Conservation (phyloP, 1,140 invertebrate species). For the Apis florea region DNA sequence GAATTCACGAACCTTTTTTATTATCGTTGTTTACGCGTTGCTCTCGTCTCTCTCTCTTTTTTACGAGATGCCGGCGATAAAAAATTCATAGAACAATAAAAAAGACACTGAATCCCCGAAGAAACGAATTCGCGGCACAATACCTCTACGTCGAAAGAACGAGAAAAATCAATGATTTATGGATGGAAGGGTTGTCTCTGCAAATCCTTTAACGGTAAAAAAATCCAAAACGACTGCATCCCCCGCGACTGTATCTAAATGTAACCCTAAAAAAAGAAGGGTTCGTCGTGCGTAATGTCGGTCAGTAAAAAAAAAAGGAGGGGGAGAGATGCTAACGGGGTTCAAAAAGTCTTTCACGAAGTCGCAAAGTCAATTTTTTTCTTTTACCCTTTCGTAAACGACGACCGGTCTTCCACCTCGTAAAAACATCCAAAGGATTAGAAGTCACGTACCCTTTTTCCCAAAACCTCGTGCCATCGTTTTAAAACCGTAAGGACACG, state of each 20-base stretch:
- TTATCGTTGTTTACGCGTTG: background rate
- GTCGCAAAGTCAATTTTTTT: slow-evolving; percentile 58
- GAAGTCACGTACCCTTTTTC: slow-evolving; percentile 1
- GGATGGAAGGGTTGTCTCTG: slow-evolving; percentile 1
- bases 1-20: background rate
- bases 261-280: slow-evolving; percentile 25
- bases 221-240: background rate
- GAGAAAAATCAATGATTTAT: slow-evolving; percentile 27
- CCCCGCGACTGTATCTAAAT: background rate
- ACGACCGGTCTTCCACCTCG: slow-evolving; percentile 19
- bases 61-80: background rate
- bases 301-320: background rate
- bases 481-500: background rate
- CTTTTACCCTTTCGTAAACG: slow-evolving; percentile 21
- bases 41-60: background rate
- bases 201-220: slow-evolving; percentile 10
- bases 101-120: background rate
- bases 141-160: too few species aligned
- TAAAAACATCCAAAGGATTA: slow-evolving; percentile 42
- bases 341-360: slow-evolving; percentile 53
- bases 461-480: background rate
- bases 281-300: slow-evolving; percentile 20
- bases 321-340: slow-evolving; percentile 45
- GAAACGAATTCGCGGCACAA: background rate
- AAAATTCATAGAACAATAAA: slow-evolving; percentile 19